Conservation (phyloP, 2,888 invertebrate genomes). For the Lapara coniferarum region DNA sequence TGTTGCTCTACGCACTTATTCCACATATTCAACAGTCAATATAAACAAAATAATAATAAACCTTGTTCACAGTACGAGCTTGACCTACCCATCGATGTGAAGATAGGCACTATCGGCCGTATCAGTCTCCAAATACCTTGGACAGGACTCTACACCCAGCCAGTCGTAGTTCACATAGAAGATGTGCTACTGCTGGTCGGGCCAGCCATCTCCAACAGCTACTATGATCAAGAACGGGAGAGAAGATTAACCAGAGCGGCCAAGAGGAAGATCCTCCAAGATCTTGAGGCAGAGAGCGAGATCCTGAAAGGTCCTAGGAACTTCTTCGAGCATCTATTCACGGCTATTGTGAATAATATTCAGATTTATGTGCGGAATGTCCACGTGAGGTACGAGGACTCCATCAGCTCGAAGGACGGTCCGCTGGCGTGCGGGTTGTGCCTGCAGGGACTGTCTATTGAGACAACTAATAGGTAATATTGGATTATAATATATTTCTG, state of each 20-base stretch:
- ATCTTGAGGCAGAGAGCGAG: constrained; percentile 85
- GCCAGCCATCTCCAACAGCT: constrained; percentile 86
- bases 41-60: neutral
- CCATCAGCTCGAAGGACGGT: constrained; percentile 85
- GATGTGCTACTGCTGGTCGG: constrained; percentile 90
- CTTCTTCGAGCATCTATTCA: constrained; percentile 88
- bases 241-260: constrained; percentile 88
- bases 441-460: constrained; percentile 89
- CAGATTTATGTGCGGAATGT: constrained; percentile 91
- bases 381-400: constrained; percentile 92
- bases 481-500: neutral
- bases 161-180: constrained; percentile 88
- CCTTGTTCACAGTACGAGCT: constrained; percentile 88
- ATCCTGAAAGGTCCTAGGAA: constrained; percentile 85
- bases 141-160: constrained; percentile 89
- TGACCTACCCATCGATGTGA: constrained; percentile 91
- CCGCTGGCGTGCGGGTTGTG: constrained; percentile 90
- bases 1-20: neutral
- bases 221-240: constrained; percentile 89
- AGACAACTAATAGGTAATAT: constrained; percentile 89
- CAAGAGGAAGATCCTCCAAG: constrained; percentile 87
- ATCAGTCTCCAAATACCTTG: constrained; percentile 90
- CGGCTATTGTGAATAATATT: constrained; percentile 90
- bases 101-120: constrained; percentile 91
- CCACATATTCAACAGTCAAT: neutral